These are phyloP conservation scores for Ylistrum balloti DNA, from an alignment of 1,140 invertebrate species.

Conservation along the genomic window DNA sequence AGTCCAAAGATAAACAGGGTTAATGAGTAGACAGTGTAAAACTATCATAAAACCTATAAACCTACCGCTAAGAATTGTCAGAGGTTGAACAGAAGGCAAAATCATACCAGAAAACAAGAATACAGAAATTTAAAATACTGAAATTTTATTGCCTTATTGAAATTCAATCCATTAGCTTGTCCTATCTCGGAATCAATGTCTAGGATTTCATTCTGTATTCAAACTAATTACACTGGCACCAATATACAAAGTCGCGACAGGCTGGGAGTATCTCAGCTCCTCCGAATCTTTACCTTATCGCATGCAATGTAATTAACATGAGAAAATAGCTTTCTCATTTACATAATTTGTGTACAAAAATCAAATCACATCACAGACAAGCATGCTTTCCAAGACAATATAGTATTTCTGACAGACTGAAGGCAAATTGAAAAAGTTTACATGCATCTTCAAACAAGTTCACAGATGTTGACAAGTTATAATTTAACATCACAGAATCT, in stretches of 20 bases:
- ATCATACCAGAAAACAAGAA: not conserved
- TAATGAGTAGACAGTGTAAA: not conserved
- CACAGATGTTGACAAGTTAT: not conserved
- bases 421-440: constrained; percentile 1
- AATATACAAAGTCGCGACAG: not conserved
- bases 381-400: constrained; percentile 11
- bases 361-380: constrained; percentile 1
- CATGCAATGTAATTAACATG: constrained; percentile 28
- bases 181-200: not conserved
- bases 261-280: not conserved
- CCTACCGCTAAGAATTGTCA: too few species aligned
- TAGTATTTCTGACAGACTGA: not conserved
- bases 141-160: constrained; percentile 40
- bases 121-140: not conserved
- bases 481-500: not conserved
- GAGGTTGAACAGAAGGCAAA: too few species aligned
- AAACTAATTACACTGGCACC: constrained; percentile 33
- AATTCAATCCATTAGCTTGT: constrained; percentile 21
- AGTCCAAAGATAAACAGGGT: not conserved
- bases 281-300: not conserved
- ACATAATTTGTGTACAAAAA: constrained; percentile 29
- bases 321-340: constrained; percentile 24
- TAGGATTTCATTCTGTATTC: constrained; percentile 33
- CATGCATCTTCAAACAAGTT: not conserved
- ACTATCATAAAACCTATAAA: not conserved